Base-by-base conservation (phyloP, 2,797 vertebrate genomes). In the Danio choprae region DNA sequence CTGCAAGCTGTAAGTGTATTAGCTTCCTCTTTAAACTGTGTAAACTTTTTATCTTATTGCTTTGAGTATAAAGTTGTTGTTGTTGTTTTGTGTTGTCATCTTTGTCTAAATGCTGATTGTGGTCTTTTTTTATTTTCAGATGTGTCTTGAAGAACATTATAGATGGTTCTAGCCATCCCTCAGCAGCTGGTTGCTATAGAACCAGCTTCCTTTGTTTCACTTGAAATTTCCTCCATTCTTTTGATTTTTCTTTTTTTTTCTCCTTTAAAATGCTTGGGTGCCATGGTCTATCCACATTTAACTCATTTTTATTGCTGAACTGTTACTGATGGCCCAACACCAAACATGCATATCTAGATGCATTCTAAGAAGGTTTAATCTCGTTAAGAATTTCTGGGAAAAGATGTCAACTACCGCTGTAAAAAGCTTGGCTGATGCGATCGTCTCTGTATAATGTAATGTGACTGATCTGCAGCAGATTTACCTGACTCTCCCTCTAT, bases 1-100 rank as follows among this genome's bases (percentile, higher is more conserved):
- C 96, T 87, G 95, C 96, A 83, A 97, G 96, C 93, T 97, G 96
- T 97, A 87, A 94, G 96, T 94, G 84, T 82, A n/a, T 8, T 1
- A 65, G 13, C 41, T 58, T 41, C 40, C 29, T 56, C 55, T 51
- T 0, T 41, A 12, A 38, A 15, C 16, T 29, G 3, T 41, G 22
- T 2, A 46, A n/a, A 46, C 36, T 6, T 46, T 65, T 11, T n/a
- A 10, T n/a, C 18, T n/a, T 8, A 3, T 44, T 65, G 6, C 56
- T 29, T 29, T n/a, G n/a, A 18, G 16, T 38, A 20, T 50, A 22
- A 56, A 56, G 29, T 29, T 29, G n/a, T n/a, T n/a, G n/a, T 29
- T 1, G 1, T 29, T 29, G n/a, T 29, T 29, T 46, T 64, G 13
- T 4, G 18, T 29, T 4, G 18, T 29, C 5, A 15, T 46, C 15